phyloP scores from a whole-genome alignment of 2,888 invertebrate genomes.

The Acanthopleura granulata region DNA sequence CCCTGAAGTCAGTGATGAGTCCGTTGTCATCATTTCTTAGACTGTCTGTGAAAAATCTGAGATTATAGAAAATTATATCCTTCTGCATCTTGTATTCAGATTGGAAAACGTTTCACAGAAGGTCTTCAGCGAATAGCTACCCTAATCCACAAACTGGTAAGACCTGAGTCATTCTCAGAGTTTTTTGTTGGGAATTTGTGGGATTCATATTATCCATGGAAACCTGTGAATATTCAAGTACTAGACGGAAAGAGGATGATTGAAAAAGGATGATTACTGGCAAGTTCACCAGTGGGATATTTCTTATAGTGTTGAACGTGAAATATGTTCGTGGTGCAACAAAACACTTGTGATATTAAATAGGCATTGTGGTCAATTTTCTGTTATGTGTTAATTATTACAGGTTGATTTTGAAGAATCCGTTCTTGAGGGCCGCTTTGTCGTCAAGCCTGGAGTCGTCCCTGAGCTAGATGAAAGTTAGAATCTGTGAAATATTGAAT shows the following conservation, averaged over 20 bases:
- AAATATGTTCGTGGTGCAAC: no score
- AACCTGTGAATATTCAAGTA: no score
- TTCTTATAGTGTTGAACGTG: no score
- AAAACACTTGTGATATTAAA: no score
- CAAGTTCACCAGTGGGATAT: not conserved
- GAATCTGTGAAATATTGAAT: constrained; percentile 30
- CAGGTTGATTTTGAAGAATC: constrained; percentile 72
- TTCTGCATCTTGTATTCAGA: constrained; percentile 37
- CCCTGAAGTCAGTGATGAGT: no score
- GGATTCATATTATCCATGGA: no score
- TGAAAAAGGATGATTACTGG: not conserved
- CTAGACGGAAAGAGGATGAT: not conserved
- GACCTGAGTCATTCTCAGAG: constrained; percentile 50
- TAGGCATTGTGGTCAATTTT: no score
- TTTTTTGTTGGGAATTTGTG: not conserved
- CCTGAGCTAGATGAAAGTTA: constrained; percentile 79
- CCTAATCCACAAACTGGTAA: constrained; percentile 80
- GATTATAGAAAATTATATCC: no score
- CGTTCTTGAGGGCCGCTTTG: constrained; percentile 75
- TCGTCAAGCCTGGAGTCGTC: constrained; percentile 83
- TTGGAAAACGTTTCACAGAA: constrained; percentile 69
- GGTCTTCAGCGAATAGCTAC: constrained; percentile 76
- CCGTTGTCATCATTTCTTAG: no score
- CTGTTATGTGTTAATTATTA: constrained; percentile 20
- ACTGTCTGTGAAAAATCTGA: no score